Evolutionary conservation across 2,797 vertebrate genomes (phyloP), one percentile per base, ranked within the genome.

Genomic region (Knipowitschia caucasica): DNA sequence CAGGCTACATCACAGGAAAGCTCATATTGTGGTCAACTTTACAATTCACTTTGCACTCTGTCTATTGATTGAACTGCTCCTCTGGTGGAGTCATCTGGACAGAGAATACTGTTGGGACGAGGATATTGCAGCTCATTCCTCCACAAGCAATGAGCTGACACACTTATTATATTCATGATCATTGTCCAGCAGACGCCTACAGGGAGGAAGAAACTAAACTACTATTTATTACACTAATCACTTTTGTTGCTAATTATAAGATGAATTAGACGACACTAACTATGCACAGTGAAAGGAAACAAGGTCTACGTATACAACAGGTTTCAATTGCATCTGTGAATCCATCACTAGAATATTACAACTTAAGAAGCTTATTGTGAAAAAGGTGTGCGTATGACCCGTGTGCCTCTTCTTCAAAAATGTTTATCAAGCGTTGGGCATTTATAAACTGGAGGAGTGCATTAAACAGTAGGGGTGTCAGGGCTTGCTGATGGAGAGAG

Each of bases 361-460:
- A 24, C 12, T 14, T 42, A 38, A 38, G 15, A 17, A 27, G 12
- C 6, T 10, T 25, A 25, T 2, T 11, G 15, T 30, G 15, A 47
- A 27, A 5, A 11, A 15, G 21, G n/a, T 43, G 45, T 56, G 57
- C 42, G 59, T 50, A 67, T 81, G 86, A 86, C 83, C 87, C 67
- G 65, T 67, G 73, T 70, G 77, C 68, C 57, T 62, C 58, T 72
- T 64, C 62, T 65, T 75, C 78, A 83, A 82, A 87, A 88, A 89
- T 90, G 89, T 88, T 89, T 88, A 85, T 86, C 80, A 76, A 81
- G 80, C 69, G 66, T 69, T 71, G 76, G 64, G 73, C 87, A 85
- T 88, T 90, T 88, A 90, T 89, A 89, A 88, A 90, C 76, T 87
- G 84, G 62, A 80, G 84, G 81, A 89, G 88, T 90, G 87, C 82